Base-by-base conservation (phyloP, 2,113 vertebrate genomes). In the Hoplias malabaricus region DNA sequence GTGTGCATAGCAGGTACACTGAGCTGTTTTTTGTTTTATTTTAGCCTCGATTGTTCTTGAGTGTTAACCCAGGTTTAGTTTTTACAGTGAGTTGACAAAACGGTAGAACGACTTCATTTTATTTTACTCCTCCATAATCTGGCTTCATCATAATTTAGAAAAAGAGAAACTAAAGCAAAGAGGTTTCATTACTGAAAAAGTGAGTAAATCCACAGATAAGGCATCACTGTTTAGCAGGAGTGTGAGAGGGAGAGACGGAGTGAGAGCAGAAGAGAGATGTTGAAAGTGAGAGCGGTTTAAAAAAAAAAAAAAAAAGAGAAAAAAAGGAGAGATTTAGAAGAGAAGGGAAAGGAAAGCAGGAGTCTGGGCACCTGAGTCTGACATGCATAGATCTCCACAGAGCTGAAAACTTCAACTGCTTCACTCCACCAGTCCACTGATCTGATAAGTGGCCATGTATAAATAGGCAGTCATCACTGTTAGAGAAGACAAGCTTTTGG, bases 1-100 rank as follows among this genome's bases (percentile, higher is more conserved):
- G 93, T 91, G 94, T 94, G 94, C 94, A 95, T 94, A 95, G 94
- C 95, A 91, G 93, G 92, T 94, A 93, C 86, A 84, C 87, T 85
- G 83, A 89, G 86, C 84, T 77, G 73, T 87, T 82, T 86, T 80
- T 88, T 85, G 80, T 80, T 69, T 78, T 83, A 84, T 77, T 85
- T 83, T 76, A 38, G 56, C 77, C 77, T 53, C 21, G 5, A 86
- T 78, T 56, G 85, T 84, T 86, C 86, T 62, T 72, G 79, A 87
- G 87, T 89, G 84, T 82, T 83, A 76, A 91, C 86, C 88, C 86
- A 87, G 74, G 73, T 86, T 88, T 27, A 74, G 65, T 89, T 89
- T 88, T 80, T 89, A 90, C 87, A 89, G 75, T 79, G 89, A 88
- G 80, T 85, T 83, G 84, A 86, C 77, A 80, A 83, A 82, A 86